These are phyloP conservation scores for Serranus cabrilla DNA, from an alignment of 2,797 vertebrate genomes.

Conservation along the genomic window DNA sequence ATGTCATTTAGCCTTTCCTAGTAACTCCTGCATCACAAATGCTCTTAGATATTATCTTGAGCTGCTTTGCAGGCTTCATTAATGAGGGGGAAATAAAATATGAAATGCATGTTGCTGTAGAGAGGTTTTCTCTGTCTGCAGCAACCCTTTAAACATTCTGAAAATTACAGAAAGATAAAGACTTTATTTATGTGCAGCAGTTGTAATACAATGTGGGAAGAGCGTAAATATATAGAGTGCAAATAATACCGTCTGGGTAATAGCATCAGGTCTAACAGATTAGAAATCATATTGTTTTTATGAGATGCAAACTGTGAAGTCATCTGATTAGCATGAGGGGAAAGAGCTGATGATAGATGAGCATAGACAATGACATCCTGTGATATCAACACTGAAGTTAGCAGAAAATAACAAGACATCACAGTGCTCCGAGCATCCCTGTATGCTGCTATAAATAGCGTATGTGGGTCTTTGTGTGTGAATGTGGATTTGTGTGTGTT, in stretches of 20 bases:
- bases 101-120: background rate
- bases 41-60: background rate
- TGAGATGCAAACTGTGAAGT: background rate
- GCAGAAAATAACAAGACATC: slow-evolving; percentile 48
- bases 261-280: background rate
- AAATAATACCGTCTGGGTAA: too few relatives aligned
- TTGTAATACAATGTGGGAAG: too few relatives aligned
- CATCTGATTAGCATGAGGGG: background rate
- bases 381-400: slow-evolving; percentile 28
- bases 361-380: background rate
- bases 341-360: slow-evolving; percentile 6
- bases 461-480: background rate
- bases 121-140: background rate
- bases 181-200: too few relatives aligned
- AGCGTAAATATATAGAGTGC: too few relatives aligned
- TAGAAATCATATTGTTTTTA: background rate
- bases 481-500: slow-evolving; percentile 6
- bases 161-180: background rate
- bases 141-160: slow-evolving; percentile 7
- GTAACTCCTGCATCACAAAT: background rate
- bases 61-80: background rate
- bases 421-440: slow-evolving; percentile 24
- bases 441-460: slow-evolving; percentile 54
- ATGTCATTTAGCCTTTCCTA: too few relatives aligned
- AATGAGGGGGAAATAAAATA: slow-evolving; percentile 32